phyloP scores from a whole-genome alignment of 2,113 vertebrate genomes.

The Crotophaga sulcirostris region DNA sequence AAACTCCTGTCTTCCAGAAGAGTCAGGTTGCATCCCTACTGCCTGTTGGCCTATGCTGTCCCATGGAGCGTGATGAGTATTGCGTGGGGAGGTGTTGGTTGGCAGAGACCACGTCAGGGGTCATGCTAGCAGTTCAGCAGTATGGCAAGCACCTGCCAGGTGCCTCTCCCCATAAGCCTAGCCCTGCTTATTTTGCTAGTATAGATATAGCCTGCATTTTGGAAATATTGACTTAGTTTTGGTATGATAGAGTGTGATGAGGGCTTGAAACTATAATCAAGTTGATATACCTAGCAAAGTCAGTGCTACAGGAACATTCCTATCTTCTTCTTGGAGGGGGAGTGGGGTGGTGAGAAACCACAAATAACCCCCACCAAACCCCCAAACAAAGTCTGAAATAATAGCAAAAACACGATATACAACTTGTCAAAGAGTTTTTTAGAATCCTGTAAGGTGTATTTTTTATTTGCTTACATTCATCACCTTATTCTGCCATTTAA shows the following conservation, averaged over 20 bases:
- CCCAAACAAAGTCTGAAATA: neutral
- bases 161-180: neutral
- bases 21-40: neutral
- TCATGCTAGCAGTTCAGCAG: neutral
- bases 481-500: neutral
- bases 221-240: neutral
- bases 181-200: neutral
- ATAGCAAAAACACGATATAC: neutral
- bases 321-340: neutral
- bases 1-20: neutral
- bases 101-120: neutral
- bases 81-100: rapidly evolving
- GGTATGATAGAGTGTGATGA: neutral
- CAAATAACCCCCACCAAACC: neutral
- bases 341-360: neutral
- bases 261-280: neutral
- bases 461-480: neutral
- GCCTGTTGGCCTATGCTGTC: neutral
- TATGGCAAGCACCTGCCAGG: neutral
- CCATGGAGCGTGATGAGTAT: neutral
- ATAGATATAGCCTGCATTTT: neutral
- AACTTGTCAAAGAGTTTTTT: neutral
- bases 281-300: neutral
- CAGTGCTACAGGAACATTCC: neutral
- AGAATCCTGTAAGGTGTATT: neutral